A percentile compares a stretch with the other conserved stretches of the same genome.
Evolutionary conservation across 2,888 invertebrate species (phyloP).

Genomic region (Pseudolycoriella hygida): DNA sequence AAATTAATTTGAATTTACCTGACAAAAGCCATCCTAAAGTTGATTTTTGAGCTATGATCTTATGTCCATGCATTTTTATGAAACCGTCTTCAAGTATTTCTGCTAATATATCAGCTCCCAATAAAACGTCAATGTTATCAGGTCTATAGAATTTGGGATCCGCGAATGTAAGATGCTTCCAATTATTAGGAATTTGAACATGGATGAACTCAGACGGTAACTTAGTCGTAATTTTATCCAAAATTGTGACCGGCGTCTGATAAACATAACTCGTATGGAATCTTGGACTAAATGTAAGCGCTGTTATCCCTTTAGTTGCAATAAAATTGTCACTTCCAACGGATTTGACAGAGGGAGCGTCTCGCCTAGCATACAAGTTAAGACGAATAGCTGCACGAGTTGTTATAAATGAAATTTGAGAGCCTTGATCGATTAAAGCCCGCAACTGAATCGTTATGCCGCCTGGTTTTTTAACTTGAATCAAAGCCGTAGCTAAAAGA

Average conservation of each 20-base stretch:
- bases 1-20: too few species aligned
- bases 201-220: background rate
- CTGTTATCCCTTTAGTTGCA: background rate
- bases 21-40: background rate
- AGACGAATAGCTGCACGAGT: background rate
- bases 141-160: background rate
- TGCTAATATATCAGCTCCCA: background rate
- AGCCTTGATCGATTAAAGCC: background rate
- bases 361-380: background rate
- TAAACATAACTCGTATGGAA: background rate
- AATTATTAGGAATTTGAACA: background rate
- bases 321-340: background rate
- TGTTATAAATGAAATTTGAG: background rate
- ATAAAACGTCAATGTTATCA: background rate
- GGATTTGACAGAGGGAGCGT: background rate
- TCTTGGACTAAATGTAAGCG: background rate
- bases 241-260: background rate
- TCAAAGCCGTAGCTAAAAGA: background rate
- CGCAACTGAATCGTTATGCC: background rate
- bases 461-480: background rate
- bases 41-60: background rate
- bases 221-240: background rate
- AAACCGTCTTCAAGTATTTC: background rate
- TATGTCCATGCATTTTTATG: background rate
- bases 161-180: background rate